Conservation (phyloP, 2,797 vertebrate genomes). For the Pseudochirops corinnae region DNA sequence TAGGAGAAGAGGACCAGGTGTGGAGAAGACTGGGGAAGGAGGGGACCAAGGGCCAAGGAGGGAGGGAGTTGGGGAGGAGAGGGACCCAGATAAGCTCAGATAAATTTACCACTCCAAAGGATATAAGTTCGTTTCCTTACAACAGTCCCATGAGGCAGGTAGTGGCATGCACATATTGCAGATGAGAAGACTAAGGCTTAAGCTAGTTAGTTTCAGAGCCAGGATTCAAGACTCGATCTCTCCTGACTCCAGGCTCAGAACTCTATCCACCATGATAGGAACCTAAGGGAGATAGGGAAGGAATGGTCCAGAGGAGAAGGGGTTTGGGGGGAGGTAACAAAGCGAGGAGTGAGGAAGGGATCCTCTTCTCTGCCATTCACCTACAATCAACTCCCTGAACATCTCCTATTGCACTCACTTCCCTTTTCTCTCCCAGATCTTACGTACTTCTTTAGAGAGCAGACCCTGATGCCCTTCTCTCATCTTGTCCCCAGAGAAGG, state of each 20-base stretch:
- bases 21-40: background rate
- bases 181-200: background rate
- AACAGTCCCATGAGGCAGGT: background rate
- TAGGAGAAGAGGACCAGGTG: background rate
- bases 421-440: background rate
- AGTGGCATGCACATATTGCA: background rate
- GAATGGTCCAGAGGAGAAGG: background rate
- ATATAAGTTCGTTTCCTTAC: background rate
- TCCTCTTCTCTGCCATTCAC: background rate
- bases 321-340: background rate
- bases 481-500: background rate
- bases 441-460: background rate
- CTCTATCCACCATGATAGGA: background rate
- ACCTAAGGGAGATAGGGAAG: background rate
- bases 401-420: background rate
- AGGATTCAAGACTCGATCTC: background rate
- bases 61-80: background rate
- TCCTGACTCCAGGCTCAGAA: background rate
- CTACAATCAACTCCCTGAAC: background rate
- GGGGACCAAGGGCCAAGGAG: background rate
- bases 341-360: background rate
- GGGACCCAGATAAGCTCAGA: too few species aligned
- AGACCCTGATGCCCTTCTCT: background rate
- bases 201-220: background rate
- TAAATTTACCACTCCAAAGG: background rate